A percentile compares a stretch with the other conserved stretches of the same genome.
phyloP scores from a whole-genome alignment of 1,140 invertebrate genomes.

The Nasonia vitripennis region DNA sequence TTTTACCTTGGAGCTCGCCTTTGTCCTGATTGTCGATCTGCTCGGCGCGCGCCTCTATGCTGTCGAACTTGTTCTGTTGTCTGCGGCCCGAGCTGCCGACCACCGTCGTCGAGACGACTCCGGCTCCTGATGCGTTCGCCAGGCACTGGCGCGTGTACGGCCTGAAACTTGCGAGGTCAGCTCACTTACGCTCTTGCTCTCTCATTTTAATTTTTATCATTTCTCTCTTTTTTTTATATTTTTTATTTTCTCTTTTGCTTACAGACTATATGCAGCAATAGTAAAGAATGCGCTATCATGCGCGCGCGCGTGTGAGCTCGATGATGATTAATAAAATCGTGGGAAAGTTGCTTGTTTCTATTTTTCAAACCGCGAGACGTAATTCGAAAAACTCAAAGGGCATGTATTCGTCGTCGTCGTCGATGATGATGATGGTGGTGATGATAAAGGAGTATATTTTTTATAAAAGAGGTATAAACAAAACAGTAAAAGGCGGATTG shows the following conservation, averaged over 20 bases:
- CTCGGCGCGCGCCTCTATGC: constrained; percentile 63
- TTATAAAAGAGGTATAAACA: neutral
- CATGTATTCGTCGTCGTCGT: neutral
- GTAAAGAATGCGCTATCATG: neutral
- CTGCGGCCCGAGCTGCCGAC: constrained; percentile 65
- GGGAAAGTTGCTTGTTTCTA: constrained; percentile 21
- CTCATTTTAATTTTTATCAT: neutral
- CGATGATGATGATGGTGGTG: neutral
- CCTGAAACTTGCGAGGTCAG: constrained; percentile 58
- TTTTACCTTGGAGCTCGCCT: constrained; percentile 71
- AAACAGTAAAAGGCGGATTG: neutral
- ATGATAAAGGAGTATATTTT: neutral
- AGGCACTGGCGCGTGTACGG: constrained; percentile 69
- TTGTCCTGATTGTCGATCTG: constrained; percentile 70
- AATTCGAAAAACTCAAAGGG: neutral
- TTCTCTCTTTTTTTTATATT: neutral
- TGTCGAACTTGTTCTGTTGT: constrained; percentile 62
- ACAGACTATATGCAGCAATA: constrained; percentile 14
- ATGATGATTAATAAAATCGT: constrained; percentile 40
- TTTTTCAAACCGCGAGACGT: neutral
- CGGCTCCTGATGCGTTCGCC: constrained; percentile 66
- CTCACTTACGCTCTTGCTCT: constrained; percentile 33
- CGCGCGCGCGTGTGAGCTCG: constrained; percentile 10
- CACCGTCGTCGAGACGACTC: constrained; percentile 60
- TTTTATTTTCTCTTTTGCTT: constrained; percentile 14